A percentile compares a stretch with the other conserved stretches of the same genome.
phyloP scores from a whole-genome alignment of 2,797 vertebrate species.

The Microhierax caerulescens region DNA sequence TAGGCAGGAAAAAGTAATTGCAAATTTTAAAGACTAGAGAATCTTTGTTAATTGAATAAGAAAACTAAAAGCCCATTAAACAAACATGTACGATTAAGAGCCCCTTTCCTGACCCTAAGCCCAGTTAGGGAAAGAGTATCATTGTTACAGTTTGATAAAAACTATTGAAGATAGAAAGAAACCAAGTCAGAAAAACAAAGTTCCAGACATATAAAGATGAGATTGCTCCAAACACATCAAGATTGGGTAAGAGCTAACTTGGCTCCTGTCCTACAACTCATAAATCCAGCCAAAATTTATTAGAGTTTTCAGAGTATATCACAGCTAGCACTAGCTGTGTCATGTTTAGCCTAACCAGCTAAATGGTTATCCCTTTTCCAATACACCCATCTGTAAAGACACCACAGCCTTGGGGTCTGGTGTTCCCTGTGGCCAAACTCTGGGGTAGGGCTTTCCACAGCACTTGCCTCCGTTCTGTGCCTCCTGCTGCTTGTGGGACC shows the following conservation, averaged over 20 bases:
- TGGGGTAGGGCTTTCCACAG: not conserved
- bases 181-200: constrained; percentile 34
- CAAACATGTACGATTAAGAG: not conserved
- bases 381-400: not conserved
- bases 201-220: constrained; percentile 50
- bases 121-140: not conserved
- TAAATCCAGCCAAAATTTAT: constrained; percentile 17
- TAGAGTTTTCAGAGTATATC: not conserved
- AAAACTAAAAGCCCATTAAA: not conserved
- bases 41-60: not conserved
- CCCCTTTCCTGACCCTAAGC: not conserved
- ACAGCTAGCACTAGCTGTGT: not conserved
- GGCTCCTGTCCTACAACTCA: constrained; percentile 8
- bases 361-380: not conserved
- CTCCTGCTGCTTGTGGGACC: not conserved
- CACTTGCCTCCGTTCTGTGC: not conserved
- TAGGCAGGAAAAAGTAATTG: not conserved
- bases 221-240: constrained; percentile 6
- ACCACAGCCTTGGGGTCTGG: not conserved
- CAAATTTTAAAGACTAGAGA: not conserved
- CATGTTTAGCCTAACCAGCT: not conserved
- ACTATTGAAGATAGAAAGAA: not conserved
- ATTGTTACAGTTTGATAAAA: constrained; percentile 21
- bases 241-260: constrained; percentile 9
- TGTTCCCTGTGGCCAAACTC: not conserved